Evolutionary conservation across 2,888 invertebrate genomes (phyloP), one percentile per base, ranked within the genome.

Genomic region (Coenonympha arcania): DNA sequence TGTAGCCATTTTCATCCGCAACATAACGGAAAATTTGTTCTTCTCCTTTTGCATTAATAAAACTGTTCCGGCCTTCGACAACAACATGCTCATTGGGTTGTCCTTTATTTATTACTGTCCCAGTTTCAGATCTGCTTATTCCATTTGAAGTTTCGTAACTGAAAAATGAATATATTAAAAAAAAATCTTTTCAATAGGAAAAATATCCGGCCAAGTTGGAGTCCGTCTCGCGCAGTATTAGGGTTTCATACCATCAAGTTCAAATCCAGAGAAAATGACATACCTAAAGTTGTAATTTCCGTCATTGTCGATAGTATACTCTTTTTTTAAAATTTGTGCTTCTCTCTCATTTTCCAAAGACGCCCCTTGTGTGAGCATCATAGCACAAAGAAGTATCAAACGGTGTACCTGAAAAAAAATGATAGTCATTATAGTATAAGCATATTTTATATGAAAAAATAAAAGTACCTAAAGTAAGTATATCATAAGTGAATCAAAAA

Each of bases 231-330:
- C n/a, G n/a, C n/a, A n/a, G n/a, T n/a, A n/a, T n/a, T n/a, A n/a
- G n/a, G n/a, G n/a, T n/a, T n/a, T n/a, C n/a, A n/a, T n/a, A n/a
- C n/a, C n/a, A n/a, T n/a, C n/a, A n/a, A n/a, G n/a, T n/a, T n/a
- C n/a, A n/a, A n/a, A n/a, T n/a, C 4, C 11, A 28, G 1, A 24
- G 1, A 6, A n/a, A 11, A n/a, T n/a, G 11, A 11, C n/a, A 9
- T 59, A 71, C 68, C 61, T 63, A 54, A 65, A 71, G 4, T 53
- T 50, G 36, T 71, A 69, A 26, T 65, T 61, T 30, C 69, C 67
- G 11, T 51, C 55, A 26, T 57, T 63, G 43, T 63, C 58, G 43
- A 53, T 60, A 36, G 31, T 52, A 36, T 58, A 58, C 6, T 58
- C 46, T 26, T 61, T 54, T 11, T 37, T 15, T 40, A 55, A 19